phyloP scores from a whole-genome alignment of 2,113 vertebrate genomes.

The Otolemur garnettii region DNA sequence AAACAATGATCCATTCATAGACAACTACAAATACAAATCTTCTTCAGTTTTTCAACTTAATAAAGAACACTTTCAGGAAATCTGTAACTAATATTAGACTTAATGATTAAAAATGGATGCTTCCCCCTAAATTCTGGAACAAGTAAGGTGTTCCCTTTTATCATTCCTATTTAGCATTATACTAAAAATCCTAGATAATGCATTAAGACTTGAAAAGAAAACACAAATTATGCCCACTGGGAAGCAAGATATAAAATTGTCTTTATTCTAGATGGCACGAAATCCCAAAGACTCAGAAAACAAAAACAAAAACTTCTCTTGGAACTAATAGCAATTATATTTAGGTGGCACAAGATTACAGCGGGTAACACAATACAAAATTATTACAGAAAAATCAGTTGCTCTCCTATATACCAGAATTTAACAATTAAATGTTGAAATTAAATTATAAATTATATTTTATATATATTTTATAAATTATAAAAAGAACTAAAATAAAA shows the following conservation, averaged over 20 bases:
- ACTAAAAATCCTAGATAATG: not conserved
- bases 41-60: not conserved
- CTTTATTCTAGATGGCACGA: not conserved
- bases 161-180: not conserved
- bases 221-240: not conserved
- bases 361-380: not conserved
- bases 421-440: not conserved
- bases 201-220: not conserved
- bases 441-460: no score
- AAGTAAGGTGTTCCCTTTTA: not conserved
- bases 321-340: not conserved
- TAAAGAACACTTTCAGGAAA: not conserved
- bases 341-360: not conserved
- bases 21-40: not conserved
- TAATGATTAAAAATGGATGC: not conserved
- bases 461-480: no score
- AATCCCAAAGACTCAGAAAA: not conserved
- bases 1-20: not conserved
- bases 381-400: not conserved
- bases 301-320: not conserved
- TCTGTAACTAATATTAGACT: not conserved
- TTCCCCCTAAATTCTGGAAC: not conserved
- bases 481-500: not conserved
- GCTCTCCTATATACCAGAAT: not conserved
- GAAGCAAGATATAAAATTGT: not conserved